A percentile compares a stretch with the other conserved stretches of the same genome.
phyloP scores from a whole-genome alignment of 2,888 invertebrate species.

The Hetaerina titia region DNA sequence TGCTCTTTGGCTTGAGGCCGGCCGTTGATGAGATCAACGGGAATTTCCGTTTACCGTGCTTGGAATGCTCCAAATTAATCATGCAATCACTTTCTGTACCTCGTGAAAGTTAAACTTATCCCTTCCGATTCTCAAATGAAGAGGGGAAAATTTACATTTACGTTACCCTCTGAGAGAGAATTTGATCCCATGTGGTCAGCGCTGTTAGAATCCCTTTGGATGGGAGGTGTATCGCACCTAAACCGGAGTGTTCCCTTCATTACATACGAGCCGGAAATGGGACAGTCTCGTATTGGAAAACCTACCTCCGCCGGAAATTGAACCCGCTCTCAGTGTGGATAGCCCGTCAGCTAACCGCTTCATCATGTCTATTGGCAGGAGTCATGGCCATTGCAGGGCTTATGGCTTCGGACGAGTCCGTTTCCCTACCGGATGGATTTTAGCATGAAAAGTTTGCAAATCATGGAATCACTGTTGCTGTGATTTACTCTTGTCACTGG shows the following conservation, averaged over 20 bases:
- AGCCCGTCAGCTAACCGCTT: slow-evolving; percentile 30
- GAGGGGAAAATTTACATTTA: not conserved
- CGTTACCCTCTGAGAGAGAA: not conserved
- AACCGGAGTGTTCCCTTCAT: not conserved
- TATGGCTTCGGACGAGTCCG: not conserved
- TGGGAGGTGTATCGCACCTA: slow-evolving; percentile 14
- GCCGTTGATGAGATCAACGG: not conserved
- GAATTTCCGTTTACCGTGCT: not conserved
- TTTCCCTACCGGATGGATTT: not conserved
- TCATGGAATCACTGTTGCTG: not conserved
- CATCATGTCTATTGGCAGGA: not conserved
- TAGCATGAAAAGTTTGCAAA: not conserved
- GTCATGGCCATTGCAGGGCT: not conserved
- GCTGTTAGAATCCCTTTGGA: not conserved
- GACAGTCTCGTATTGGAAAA: slow-evolving; percentile 32
- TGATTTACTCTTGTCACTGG: not conserved
- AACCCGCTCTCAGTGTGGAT: not conserved
- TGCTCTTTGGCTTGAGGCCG: no score
- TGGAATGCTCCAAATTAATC: not conserved
- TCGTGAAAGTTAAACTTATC: not conserved
- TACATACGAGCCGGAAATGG: slow-evolving; percentile 5
- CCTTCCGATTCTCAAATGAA: not conserved
- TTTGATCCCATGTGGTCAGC: not conserved
- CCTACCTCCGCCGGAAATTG: slow-evolving; percentile 35
- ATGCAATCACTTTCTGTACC: not conserved